Percentiles rank a stretch among this genome's conserved stretches.
Conservation (phyloP, 2,888 invertebrate species). For the Flabesymbios commensalis region DNA sequence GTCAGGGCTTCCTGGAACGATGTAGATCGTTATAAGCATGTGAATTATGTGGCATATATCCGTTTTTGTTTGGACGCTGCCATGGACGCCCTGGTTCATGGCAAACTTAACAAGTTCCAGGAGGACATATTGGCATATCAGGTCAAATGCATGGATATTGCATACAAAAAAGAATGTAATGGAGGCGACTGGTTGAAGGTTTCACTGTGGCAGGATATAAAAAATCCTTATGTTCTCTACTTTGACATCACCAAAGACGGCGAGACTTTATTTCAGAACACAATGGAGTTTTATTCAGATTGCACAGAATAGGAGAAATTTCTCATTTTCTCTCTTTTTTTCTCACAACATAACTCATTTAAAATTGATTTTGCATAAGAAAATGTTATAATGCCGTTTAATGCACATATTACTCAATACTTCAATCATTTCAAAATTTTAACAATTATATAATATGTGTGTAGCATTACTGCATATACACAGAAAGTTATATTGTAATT, state of each 20-base stretch:
- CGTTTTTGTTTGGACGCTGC: conserved; percentile 34
- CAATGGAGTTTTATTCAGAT: conserved; percentile 60
- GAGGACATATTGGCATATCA: conserved; percentile 35
- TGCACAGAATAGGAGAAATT: too few species aligned
- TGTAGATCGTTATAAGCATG: conserved; percentile 31
- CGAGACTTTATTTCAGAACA: conserved; percentile 24
- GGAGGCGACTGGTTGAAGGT: conserved; percentile 44
- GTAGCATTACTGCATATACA: too few species aligned
- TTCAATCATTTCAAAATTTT: too few species aligned
- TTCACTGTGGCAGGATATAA: conserved; percentile 40
- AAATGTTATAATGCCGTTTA: too few species aligned
- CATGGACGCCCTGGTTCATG: conserved; percentile 24
- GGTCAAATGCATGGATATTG: conserved; percentile 41
- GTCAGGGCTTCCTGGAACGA: conserved; percentile 32
- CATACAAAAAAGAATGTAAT: conserved; percentile 46
- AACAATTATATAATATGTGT: too few species aligned
- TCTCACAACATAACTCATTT: too few species aligned
- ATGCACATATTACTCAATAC: too few species aligned
- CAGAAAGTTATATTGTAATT: too few species aligned
- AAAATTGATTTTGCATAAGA: too few species aligned
- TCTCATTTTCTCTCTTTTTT: too few species aligned
- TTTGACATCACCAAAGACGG: conserved; percentile 21
- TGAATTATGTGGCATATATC: conserved; percentile 32
- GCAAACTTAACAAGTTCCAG: conserved; percentile 26
- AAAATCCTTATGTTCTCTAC: conserved; percentile 18